Evolutionary conservation across 2,797 vertebrate species (phyloP).

Genomic region (Pelochelys cantorii): DNA sequence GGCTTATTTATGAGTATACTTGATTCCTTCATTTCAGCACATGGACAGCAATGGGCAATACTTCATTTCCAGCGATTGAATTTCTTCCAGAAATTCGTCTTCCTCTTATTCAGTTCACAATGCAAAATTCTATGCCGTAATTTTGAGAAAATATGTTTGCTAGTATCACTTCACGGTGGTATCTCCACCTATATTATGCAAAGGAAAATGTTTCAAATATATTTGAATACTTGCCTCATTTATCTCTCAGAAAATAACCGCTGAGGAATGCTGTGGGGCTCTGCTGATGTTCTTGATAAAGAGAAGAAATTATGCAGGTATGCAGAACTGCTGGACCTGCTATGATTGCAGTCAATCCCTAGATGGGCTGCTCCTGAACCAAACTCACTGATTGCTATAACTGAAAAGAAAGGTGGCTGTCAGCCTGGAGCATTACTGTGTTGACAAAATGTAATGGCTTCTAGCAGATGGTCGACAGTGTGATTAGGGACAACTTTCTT

Average conservation of each 20-base stretch:
- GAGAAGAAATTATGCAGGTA: not conserved
- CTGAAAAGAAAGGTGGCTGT: not conserved
- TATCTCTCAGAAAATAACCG: not conserved
- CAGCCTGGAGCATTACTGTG: not conserved
- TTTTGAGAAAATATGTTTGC: not conserved
- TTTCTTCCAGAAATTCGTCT: not conserved
- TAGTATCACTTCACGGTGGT: not conserved
- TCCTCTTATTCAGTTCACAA: not conserved
- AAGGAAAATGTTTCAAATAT: not conserved
- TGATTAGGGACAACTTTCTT: not conserved
- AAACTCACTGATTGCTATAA: not conserved
- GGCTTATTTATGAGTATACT: not conserved
- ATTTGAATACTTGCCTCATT: not conserved
- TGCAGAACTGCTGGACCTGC: constrained; percentile 10
- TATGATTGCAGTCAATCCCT: not conserved
- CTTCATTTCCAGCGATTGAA: not conserved
- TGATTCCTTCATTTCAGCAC: not conserved
- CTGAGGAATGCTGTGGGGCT: constrained; percentile 21
- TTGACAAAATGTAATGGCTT: not conserved
- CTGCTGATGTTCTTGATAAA: constrained; percentile 40
- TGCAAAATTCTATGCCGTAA: not conserved
- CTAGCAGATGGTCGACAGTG: not conserved
- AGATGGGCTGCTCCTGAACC: not conserved
- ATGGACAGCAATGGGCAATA: not conserved
- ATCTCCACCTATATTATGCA: not conserved